Evolutionary conservation across 2,888 invertebrate species (phyloP).

Genomic region (Exephanes ischioxanthus): DNA sequence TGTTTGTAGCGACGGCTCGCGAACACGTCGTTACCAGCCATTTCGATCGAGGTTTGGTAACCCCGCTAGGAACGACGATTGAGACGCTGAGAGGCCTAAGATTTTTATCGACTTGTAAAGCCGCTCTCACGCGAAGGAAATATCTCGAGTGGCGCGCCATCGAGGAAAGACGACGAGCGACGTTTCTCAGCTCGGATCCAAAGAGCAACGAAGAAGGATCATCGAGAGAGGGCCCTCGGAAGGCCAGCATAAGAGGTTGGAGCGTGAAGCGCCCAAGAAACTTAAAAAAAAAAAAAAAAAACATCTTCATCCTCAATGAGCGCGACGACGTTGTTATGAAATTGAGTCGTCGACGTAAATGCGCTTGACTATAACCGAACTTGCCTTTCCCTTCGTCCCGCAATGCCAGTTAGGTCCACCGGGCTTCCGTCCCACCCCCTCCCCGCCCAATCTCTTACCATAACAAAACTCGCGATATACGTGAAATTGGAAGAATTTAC

Average conservation of each 20-base stretch:
- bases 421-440: not conserved
- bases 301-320: constrained; percentile 38
- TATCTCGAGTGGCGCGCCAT: constrained; percentile 60
- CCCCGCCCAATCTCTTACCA: constrained; percentile 1
- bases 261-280: not conserved
- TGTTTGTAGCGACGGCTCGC: constrained; percentile 66
- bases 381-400: constrained; percentile 4
- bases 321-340: constrained; percentile 47
- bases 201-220: constrained; percentile 51
- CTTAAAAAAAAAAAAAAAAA: constrained; percentile 46
- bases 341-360: constrained; percentile 23
- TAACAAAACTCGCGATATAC: constrained; percentile 43
- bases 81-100: constrained; percentile 33
- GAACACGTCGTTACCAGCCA: constrained; percentile 64
- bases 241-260: constrained; percentile 15
- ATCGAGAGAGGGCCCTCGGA: constrained; percentile 50
- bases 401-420: not conserved
- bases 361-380: not conserved
- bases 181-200: constrained; percentile 61
- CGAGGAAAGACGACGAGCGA: constrained; percentile 54
- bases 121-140: constrained; percentile 44
- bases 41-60: constrained; percentile 37
- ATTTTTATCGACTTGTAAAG: constrained; percentile 66
- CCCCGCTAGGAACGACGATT: constrained; percentile 20
- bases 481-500: constrained; percentile 68